A percentile compares a stretch with the other conserved stretches of the same genome.
Conservation (phyloP, 1,140 invertebrate genomes). For the Drosophila sechellia region DNA sequence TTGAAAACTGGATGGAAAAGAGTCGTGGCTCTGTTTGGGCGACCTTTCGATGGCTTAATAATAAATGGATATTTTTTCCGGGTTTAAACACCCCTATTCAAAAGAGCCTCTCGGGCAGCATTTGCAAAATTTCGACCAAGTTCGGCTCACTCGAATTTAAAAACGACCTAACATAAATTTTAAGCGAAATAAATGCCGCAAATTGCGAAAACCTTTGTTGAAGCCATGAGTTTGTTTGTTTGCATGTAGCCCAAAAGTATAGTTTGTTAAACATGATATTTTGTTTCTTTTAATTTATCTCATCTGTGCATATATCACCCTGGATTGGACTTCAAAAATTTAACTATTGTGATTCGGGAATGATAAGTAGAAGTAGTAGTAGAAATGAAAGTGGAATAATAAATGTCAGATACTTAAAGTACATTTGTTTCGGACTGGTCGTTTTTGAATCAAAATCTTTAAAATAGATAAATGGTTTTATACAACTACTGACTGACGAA, state of each 20-base stretch:
- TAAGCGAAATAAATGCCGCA: conserved; percentile 37
- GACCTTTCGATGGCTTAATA: conserved; percentile 37
- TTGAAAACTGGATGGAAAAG: conserved; percentile 64
- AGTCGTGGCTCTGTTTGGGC: conserved; percentile 22
- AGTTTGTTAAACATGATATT: conserved; percentile 8
- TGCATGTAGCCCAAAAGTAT: conserved; percentile 32
- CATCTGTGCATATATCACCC: too few relatives aligned
- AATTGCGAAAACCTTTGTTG: conserved; percentile 21
- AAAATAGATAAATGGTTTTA: too few relatives aligned
- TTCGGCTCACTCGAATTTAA: conserved; percentile 55
- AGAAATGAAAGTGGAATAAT: too few relatives aligned
- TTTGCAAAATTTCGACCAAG: conserved; percentile 53
- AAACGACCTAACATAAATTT: conserved; percentile 11
- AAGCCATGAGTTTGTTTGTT: conserved; percentile 3
- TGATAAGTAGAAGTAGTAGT: too few relatives aligned
- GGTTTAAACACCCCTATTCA: conserved; percentile 15
- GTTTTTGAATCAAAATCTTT: too few relatives aligned
- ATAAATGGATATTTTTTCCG: conserved; percentile 55
- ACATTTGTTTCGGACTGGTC: too few relatives aligned
- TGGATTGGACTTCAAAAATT: neutral
- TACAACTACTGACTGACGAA: too few relatives aligned
- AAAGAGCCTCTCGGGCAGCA: conserved; percentile 23
- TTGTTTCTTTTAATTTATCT: neutral
- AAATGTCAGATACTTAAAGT: too few relatives aligned
- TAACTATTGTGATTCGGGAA: too few relatives aligned